Percentiles rank a stretch among this genome's conserved stretches.
These are phyloP conservation scores for Syrista parreyssii DNA, from an alignment of 2,888 invertebrate species.

Conservation along the genomic window DNA sequence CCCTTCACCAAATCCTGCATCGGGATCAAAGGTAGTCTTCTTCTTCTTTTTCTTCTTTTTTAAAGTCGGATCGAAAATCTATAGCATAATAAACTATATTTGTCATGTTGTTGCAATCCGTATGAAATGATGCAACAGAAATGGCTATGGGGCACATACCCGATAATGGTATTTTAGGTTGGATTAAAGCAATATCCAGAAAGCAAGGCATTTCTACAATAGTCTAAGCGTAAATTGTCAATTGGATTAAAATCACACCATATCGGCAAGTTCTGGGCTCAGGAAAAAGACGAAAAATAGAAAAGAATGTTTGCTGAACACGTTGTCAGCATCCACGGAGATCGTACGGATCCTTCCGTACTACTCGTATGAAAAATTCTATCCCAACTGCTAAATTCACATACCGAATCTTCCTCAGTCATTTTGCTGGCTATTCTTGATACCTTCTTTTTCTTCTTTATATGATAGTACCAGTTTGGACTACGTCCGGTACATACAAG, in stretches of 20 bases:
- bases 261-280: too few species aligned
- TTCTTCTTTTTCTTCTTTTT: conserved; percentile 95
- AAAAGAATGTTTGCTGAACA: too few species aligned
- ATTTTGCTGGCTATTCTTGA: too few species aligned
- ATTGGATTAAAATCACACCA: background rate
- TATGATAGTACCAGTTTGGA: too few species aligned
- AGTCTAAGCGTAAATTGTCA: background rate
- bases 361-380: background rate
- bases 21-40: conserved; percentile 93
- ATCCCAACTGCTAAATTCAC: too few species aligned
- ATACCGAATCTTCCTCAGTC: too few species aligned
- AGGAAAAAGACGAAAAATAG: too few species aligned
- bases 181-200: background rate
- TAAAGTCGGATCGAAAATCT: conserved; percentile 88
- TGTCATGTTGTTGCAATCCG: background rate
- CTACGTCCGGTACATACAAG: too few species aligned
- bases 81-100: conserved; percentile 32
- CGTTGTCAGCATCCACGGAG: conserved; percentile 5
- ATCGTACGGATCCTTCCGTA: conserved; percentile 14
- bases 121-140: too few species aligned
- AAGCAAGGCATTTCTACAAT: background rate
- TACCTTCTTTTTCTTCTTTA: too few species aligned
- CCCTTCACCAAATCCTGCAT: conserved; percentile 80
- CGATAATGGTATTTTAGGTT: background rate
- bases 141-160: too few species aligned